These are phyloP conservation scores for Euphonia xanthogaster DNA, from an alignment of 2,797 vertebrate species.

Conservation along the genomic window DNA sequence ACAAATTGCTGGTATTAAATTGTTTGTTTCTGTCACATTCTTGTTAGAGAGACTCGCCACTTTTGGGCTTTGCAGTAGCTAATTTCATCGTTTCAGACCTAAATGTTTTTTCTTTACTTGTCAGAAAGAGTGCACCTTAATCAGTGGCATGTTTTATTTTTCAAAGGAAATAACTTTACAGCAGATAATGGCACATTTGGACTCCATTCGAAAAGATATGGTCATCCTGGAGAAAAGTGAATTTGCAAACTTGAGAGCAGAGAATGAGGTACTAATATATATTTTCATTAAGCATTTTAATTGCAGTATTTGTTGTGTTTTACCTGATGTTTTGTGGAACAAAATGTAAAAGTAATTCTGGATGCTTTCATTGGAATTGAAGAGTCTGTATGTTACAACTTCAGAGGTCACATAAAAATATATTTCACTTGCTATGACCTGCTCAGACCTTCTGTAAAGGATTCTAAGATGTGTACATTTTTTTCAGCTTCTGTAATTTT, in stretches of 20 bases:
- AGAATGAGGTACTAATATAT: conserved; percentile 83
- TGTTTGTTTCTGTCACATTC: neutral
- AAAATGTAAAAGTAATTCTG: neutral
- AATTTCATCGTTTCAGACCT: neutral
- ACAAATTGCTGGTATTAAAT: neutral
- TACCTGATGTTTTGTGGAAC: neutral
- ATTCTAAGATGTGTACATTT: neutral
- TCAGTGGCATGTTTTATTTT: neutral
- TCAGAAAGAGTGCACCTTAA: neutral
- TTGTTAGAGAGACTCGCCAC: neutral
- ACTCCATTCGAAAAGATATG: conserved; percentile 96
- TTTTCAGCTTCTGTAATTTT: neutral
- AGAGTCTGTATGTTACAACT: neutral
- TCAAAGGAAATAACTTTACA: conserved; percentile 88
- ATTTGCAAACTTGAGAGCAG: conserved; percentile 91
- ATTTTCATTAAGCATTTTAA: neutral
- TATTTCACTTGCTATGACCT: neutral
- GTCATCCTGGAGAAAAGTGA: conserved; percentile 98
- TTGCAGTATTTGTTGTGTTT: neutral
- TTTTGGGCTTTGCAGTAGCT: neutral
- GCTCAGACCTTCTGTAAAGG: neutral
- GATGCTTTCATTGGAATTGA: neutral
- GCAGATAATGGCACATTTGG: conserved; percentile 93
- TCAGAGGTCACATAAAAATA: neutral
- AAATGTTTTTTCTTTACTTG: neutral